These are phyloP conservation scores for Adelges cooleyi DNA, from an alignment of 1,140 invertebrate species.

Conservation along the genomic window DNA sequence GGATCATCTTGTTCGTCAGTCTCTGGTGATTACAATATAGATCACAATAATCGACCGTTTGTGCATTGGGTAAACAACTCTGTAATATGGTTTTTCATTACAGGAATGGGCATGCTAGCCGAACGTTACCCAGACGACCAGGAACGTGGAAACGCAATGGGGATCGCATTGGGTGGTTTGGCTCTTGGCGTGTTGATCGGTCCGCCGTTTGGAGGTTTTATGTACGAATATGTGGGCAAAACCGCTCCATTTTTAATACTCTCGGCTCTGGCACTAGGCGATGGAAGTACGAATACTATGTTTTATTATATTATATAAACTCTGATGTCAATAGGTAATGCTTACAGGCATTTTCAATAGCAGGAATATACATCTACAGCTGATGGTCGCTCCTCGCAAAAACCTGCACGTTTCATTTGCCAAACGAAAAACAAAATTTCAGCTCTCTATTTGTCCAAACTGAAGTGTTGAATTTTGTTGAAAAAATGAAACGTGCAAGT, in stretches of 20 bases:
- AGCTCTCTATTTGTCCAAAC: no score
- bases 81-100: constrained; percentile 18
- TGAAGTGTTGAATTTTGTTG: no score
- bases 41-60: constrained; percentile 36
- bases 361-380: no score
- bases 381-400: no score
- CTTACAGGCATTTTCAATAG: no score
- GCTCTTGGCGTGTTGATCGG: constrained; percentile 66
- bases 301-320: no score
- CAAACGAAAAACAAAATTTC: no score
- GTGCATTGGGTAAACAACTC: neutral
- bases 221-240: constrained; percentile 65
- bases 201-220: constrained; percentile 64
- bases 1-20: constrained; percentile 72
- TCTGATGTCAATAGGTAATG: no score
- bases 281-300: constrained; percentile 33
- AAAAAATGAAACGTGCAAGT: no score
- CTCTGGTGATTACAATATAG: constrained; percentile 45
- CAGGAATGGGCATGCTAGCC: constrained; percentile 45
- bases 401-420: no score
- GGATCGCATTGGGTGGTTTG: constrained; percentile 64
- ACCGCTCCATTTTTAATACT: constrained; percentile 60
- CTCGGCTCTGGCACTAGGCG: constrained; percentile 47
- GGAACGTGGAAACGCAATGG: constrained; percentile 57
- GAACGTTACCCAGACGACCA: constrained; percentile 46